Evolutionary conservation across 2,888 invertebrate species (phyloP).

Genomic region (Pharmacophagus antenor): DNA sequence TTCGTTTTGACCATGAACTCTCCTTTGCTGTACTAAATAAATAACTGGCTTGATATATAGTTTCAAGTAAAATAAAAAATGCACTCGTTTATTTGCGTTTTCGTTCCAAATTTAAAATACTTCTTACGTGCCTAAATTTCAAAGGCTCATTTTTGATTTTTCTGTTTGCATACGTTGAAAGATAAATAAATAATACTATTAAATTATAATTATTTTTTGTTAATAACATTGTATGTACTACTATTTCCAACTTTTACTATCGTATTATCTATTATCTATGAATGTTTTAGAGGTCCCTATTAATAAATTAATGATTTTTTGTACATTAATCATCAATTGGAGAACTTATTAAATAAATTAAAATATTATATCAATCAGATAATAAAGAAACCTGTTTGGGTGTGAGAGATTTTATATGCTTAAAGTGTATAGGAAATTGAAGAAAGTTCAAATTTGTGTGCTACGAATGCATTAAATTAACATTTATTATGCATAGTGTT

Average conservation of each 20-base stretch:
- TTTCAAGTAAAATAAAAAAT: neutral
- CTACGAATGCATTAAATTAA: too few relatives aligned
- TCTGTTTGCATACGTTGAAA: neutral
- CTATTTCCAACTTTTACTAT: conserved; percentile 6
- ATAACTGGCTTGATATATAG: conserved; percentile 2
- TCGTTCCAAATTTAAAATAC: too few relatives aligned
- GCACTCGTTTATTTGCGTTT: neutral
- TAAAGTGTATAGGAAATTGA: too few relatives aligned
- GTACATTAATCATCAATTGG: too few relatives aligned
- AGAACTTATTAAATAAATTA: too few relatives aligned
- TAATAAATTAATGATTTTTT: conserved; percentile 1
- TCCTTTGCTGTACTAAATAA: conserved; percentile 10
- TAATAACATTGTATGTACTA: conserved; percentile 2
- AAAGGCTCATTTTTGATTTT: neutral
- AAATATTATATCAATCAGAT: too few relatives aligned
- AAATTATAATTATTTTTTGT: neutral
- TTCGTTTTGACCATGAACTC: conserved; percentile 12
- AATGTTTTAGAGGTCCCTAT: conserved; percentile 10
- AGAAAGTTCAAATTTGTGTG: too few relatives aligned
- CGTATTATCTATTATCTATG: conserved; percentile 12
- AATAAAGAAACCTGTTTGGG: too few relatives aligned
- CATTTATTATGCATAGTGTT: too few relatives aligned
- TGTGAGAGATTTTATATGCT: too few relatives aligned
- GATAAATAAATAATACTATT: neutral
- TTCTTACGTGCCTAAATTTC: too few relatives aligned